These are phyloP conservation scores for Anaspis maculata DNA, from an alignment of 2,888 invertebrate genomes.

Conservation along the genomic window DNA sequence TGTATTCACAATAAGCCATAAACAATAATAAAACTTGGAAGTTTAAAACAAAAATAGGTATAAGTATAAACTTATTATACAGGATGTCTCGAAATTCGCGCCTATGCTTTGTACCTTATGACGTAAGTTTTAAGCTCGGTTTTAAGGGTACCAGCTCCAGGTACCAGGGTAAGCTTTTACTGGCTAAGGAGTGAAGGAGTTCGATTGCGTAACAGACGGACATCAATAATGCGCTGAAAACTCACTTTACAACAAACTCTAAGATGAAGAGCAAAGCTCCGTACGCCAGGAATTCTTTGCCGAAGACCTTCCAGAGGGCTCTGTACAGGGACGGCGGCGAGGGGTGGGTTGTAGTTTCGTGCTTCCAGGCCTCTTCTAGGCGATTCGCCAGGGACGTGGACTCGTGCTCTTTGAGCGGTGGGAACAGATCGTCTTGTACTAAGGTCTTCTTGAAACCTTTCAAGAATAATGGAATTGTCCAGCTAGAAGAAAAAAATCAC, in stretches of 20 bases:
- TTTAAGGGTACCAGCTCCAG: no score
- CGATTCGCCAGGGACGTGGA: conserved; percentile 41
- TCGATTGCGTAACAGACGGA: conserved; percentile 6
- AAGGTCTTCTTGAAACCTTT: conserved; percentile 44
- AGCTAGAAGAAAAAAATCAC: no score
- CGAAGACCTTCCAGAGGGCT: conserved; percentile 29
- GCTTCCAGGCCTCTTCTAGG: conserved; percentile 36
- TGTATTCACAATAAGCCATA: no score
- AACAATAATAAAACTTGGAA: no score
- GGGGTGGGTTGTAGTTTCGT: conserved; percentile 23
- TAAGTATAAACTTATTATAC: no score
- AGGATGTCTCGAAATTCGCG: no score
- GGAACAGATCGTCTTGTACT: conserved; percentile 44
- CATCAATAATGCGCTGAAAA: no score
- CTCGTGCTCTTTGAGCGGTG: conserved; percentile 42
- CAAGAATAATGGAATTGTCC: conserved; percentile 44
- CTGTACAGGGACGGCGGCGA: conserved; percentile 24
- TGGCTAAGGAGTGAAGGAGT: not conserved
- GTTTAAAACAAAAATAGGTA: no score
- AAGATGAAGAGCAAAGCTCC: conserved; percentile 25
- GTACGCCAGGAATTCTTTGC: conserved; percentile 24
- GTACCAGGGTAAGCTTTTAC: no score
- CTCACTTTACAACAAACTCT: conserved; percentile 28
- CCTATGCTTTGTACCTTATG: no score
- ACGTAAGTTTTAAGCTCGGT: no score